Base-by-base conservation (phyloP, 1,140 invertebrate genomes). In the Cydia fagiglandana region DNA sequence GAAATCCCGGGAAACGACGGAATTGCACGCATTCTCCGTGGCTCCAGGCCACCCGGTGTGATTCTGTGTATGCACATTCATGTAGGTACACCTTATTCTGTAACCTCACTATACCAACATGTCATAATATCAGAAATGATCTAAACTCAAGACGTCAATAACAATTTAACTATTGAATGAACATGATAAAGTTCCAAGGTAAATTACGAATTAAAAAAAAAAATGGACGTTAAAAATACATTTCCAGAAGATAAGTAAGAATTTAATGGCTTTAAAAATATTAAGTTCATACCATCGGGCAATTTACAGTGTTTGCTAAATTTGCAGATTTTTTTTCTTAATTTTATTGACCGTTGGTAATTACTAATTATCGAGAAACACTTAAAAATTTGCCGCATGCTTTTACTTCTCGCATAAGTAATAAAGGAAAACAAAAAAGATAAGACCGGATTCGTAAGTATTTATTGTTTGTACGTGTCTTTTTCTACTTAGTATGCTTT, bases 1-100 rank as follows among this genome's bases (percentile, higher is more conserved):
- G 15, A 38, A 70, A 70, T 70, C 66, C 66, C 66, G 66, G 66
- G 66, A 70, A 70, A 70, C 66, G 66, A 15, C 28, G 34, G 66
- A 70, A 70, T 70, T 30, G 30, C 28, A 38, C 66, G 34, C 66
- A 70, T 70, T 70, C 66, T 41, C 30, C 34, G 66, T n/a, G 66
- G 66, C 12, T 20, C 56, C 56, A 24, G 66, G 66, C 66, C 66
- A 17, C 66, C 28, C 64, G 24, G 64, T 2, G 64, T 34, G 64
- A 2, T 13, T 24, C 17, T 24, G 56, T n/a, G 56, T 20, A 7
- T 53, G 50, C 50, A 17, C 17, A 61, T 7, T 61, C 41, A 13
- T 45, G 56, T n/a, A n/a, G n/a, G n/a, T 61, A 61, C 56, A 61
- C 20, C 12, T n/a, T 20, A 24, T 10, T 20, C 17, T 20, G 20